Percentiles rank a stretch among this genome's conserved stretches.
Conservation (phyloP, 1,140 invertebrate genomes). For the Doryteuthis pealeii region DNA sequence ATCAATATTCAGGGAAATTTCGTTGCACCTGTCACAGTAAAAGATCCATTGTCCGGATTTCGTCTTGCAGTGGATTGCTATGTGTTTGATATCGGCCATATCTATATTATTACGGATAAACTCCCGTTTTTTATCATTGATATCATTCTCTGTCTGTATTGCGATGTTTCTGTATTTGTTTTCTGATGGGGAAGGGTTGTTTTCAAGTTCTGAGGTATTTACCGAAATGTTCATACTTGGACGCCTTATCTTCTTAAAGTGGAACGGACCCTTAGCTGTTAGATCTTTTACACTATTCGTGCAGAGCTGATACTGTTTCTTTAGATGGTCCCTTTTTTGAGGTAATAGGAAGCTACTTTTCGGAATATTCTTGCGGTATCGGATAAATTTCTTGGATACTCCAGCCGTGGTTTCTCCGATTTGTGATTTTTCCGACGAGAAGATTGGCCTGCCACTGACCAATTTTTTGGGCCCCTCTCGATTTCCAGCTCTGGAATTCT, state of each 20-base stretch:
- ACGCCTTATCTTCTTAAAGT: too few relatives aligned
- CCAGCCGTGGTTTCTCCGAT: too few relatives aligned
- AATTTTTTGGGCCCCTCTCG: too few relatives aligned
- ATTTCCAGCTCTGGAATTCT: too few relatives aligned
- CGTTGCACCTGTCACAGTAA: neutral
- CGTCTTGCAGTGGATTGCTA: neutral
- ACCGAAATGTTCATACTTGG: too few relatives aligned
- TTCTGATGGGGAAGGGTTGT: too few relatives aligned
- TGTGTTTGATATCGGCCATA: neutral
- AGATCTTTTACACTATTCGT: neutral
- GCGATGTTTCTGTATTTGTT: neutral
- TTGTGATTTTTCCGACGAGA: too few relatives aligned
- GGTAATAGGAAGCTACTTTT: neutral
- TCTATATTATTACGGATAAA: constrained; percentile 5
- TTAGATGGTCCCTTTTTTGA: neutral
- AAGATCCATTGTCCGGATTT: neutral
- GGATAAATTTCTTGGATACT: too few relatives aligned
- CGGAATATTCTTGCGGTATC: too few relatives aligned
- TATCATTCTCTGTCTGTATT: neutral
- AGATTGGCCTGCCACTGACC: too few relatives aligned
- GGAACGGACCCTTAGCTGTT: neutral
- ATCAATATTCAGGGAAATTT: neutral
- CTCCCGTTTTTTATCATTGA: neutral
- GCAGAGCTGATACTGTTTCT: neutral
- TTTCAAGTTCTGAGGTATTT: too few relatives aligned